Evolutionary conservation across 2,113 vertebrate genomes (phyloP).

Genomic region (Narcine bancroftii): DNA sequence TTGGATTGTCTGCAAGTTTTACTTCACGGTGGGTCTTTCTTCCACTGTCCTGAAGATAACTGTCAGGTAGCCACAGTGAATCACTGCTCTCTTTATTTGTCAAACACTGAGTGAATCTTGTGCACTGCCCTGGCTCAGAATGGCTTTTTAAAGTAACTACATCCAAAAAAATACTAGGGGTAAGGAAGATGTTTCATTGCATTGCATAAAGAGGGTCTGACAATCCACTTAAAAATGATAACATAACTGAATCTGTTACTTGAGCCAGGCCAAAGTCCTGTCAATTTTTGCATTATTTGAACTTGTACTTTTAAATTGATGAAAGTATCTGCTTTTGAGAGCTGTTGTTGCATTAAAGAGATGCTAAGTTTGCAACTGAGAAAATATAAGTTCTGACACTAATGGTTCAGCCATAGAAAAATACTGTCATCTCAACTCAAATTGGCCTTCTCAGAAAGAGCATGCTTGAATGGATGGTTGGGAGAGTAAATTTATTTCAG

Average conservation of each 20-base stretch:
- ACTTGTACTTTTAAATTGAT: not conserved
- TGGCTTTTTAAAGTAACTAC: not conserved
- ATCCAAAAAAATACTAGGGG: not conserved
- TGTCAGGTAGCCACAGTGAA: not conserved
- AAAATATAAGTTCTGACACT: not conserved
- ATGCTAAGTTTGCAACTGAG: not conserved
- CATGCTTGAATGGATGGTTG: slow-evolving; percentile 6
- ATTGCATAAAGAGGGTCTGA: not conserved
- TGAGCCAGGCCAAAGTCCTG: not conserved
- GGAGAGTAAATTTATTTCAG: slow-evolving; percentile 19
- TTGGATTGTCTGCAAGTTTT: not conserved
- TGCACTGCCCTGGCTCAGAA: not conserved
- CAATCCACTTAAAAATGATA: not conserved
- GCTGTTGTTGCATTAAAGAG: not conserved
- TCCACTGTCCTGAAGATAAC: not conserved
- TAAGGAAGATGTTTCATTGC: not conserved
- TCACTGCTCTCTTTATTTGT: not conserved
- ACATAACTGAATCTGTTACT: not conserved
- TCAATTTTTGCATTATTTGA: not conserved
- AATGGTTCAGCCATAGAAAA: not conserved
- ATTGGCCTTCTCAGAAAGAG: slow-evolving; percentile 1
- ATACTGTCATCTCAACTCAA: not conserved
- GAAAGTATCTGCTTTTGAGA: not conserved
- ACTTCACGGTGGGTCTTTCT: not conserved
- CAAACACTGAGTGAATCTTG: not conserved